Conservation (phyloP, 2,888 invertebrate species). For the Hirtodrosophila histrioides region DNA sequence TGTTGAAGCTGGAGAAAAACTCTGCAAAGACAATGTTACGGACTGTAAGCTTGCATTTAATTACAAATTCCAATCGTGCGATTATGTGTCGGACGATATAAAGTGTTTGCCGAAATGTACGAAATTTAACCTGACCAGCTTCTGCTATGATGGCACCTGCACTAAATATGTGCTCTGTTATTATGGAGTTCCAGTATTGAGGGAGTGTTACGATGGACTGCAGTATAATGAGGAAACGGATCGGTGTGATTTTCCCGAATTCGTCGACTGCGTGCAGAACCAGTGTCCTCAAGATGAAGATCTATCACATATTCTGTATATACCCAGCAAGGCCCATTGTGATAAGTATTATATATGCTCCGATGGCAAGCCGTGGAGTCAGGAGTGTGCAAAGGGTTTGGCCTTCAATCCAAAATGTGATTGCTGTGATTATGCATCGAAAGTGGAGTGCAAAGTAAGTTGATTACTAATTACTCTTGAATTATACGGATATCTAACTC, state of each 20-base stretch:
- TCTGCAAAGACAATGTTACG: rapidly evolving
- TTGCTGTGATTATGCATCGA: constrained; percentile 69
- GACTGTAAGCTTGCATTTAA: constrained; percentile 42
- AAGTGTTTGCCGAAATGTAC: constrained; percentile 49
- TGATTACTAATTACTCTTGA: too few relatives aligned
- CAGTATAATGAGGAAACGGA: constrained; percentile 80
- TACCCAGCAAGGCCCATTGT: constrained; percentile 73
- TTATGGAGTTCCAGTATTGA: constrained; percentile 65
- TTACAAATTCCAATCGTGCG: constrained; percentile 41
- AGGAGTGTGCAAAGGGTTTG: constrained; percentile 71
- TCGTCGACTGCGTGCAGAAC: constrained; percentile 81
- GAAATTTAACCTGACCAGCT: constrained; percentile 48
- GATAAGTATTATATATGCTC: constrained; percentile 78
- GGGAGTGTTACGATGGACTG: constrained; percentile 77
- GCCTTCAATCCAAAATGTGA: constrained; percentile 62
- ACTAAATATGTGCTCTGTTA: constrained; percentile 80
- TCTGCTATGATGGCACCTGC: constrained; percentile 79
- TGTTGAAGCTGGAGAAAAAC: rapidly evolving
- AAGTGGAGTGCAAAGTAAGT: constrained; percentile 72
- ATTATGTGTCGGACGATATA: rapidly evolving
- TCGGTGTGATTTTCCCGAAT: constrained; percentile 81
- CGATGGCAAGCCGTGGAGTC: constrained; percentile 69
- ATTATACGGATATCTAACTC: neutral
- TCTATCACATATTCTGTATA: constrained; percentile 65
- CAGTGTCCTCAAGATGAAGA: constrained; percentile 65